Base-by-base conservation (phyloP, 2,113 vertebrate species). In the Pollimyrus isidori region DNA sequence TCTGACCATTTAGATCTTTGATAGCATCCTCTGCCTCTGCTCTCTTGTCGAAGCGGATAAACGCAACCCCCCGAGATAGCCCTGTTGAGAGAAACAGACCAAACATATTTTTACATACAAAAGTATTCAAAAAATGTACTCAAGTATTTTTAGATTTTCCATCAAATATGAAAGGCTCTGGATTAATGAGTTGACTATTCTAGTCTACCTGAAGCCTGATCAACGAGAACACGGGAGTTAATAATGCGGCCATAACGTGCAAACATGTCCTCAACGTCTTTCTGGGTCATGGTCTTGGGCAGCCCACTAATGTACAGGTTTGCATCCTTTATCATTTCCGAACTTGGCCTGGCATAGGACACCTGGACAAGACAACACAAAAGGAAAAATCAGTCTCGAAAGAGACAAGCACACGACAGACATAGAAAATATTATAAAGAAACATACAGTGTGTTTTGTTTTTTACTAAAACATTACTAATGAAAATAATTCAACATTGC, bases 211-310 rank as follows among this genome's bases (percentile, higher is more conserved):
- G 98, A 98, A 45, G 98, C 98, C 95, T 99, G 98, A 93, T 99
- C 98, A 91, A 99, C 98, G 15, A 99, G 96, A 49, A 99, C 97
- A 7, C 98, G 95, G 0, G 98, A 99, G 94, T 99, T 99, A 94
- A 99, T 99, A 93, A 99, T 99, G 88, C 96, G 97, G 10, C 98
- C 98, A 3, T 96, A 99, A 19, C 97, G 95, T 21, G 96, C 92
- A 85, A 99, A 99, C 97, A 99, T 97, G 92, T 99, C 98, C 90
- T 99, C 98, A 45, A 99, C 97, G 10, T 99, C 98, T 92, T 98
- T 99, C 91, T 99, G 98, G 19, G 97, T 97, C 96, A 99, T 96
- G 4, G 97, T 97, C 93, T 98, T 95, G 0, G 98, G 98, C 65
- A 99, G 94, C 1, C 98, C 98, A 1, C 98, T 99, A 93, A 99